phyloP scores from a whole-genome alignment of 2,888 invertebrate species.

The Tipula unca region DNA sequence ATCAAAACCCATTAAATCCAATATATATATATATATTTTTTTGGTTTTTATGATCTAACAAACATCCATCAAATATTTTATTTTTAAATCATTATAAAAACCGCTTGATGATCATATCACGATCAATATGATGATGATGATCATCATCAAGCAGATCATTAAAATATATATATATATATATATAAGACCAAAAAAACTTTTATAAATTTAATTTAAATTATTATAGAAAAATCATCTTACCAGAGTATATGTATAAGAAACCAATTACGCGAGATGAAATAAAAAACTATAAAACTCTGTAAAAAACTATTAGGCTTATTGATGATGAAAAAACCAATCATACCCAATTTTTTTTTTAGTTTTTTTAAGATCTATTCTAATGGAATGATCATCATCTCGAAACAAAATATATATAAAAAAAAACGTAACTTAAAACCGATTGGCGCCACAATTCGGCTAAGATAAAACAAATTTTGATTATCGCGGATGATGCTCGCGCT shows the following conservation, averaged over 20 bases:
- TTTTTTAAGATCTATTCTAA: neutral
- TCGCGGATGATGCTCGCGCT: conserved; percentile 8
- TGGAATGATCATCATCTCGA: neutral
- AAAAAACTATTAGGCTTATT: conserved; percentile 2
- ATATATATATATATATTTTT: too few relatives aligned
- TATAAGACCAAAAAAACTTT: neutral
- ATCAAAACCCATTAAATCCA: neutral
- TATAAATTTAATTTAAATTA: conserved; percentile 14
- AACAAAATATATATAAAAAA: neutral
- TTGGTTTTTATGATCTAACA: neutral
- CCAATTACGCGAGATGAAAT: conserved; percentile 9
- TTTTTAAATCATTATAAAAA: neutral
- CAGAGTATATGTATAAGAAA: neutral
- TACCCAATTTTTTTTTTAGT: neutral
- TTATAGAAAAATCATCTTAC: conserved; percentile 2
- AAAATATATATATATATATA: too few relatives aligned
- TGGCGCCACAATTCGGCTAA: conserved; percentile 8
- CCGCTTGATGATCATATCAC: neutral
- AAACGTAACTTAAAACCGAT: neutral
- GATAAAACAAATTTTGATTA: conserved; percentile 8
- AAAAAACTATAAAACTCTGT: neutral
- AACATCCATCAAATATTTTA: neutral
- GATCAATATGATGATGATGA: neutral
- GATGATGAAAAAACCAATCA: conserved; percentile 14
- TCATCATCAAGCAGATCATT: conserved; percentile 2